A percentile compares a stretch with the other conserved stretches of the same genome.
phyloP scores from a whole-genome alignment of 2,113 vertebrate genomes.

The Chionomys nivalis region DNA sequence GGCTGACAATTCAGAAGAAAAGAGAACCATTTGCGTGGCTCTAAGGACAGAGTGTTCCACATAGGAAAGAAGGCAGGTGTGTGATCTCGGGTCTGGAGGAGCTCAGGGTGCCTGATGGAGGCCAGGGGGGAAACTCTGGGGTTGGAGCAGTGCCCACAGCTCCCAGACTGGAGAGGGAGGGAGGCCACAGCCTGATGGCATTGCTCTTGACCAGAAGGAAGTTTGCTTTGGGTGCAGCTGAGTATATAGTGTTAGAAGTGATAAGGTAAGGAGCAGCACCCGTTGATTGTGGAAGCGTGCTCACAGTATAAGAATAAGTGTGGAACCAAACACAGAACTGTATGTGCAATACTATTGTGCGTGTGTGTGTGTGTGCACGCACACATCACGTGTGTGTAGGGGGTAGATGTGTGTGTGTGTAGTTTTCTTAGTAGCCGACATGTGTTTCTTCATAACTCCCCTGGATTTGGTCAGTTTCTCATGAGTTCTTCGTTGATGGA shows the following conservation, averaged over 20 bases:
- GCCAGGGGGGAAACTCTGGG: neutral
- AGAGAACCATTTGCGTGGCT: neutral
- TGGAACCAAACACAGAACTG: neutral
- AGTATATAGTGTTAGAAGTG: neutral
- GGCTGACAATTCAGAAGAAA: neutral
- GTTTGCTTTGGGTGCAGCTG: neutral
- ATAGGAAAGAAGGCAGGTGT: neutral
- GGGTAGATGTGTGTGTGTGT: neutral
- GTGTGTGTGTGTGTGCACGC: neutral
- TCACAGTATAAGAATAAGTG: neutral
- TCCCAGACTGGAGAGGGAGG: neutral
- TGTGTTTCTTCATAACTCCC: constrained; percentile 11
- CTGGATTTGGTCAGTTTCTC: neutral
- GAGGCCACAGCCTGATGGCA: neutral
- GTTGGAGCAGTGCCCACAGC: neutral
- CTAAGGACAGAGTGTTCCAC: neutral
- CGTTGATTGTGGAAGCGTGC: neutral
- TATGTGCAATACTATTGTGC: neutral
- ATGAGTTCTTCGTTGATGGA: neutral
- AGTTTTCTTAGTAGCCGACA: neutral
- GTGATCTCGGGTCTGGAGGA: neutral
- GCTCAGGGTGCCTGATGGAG: neutral
- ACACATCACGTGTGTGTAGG: too few relatives aligned
- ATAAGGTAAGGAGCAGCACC: neutral
- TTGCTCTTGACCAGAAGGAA: neutral